phyloP scores from a whole-genome alignment of 2,797 vertebrate genomes.

The Calcarius lapponicus region DNA sequence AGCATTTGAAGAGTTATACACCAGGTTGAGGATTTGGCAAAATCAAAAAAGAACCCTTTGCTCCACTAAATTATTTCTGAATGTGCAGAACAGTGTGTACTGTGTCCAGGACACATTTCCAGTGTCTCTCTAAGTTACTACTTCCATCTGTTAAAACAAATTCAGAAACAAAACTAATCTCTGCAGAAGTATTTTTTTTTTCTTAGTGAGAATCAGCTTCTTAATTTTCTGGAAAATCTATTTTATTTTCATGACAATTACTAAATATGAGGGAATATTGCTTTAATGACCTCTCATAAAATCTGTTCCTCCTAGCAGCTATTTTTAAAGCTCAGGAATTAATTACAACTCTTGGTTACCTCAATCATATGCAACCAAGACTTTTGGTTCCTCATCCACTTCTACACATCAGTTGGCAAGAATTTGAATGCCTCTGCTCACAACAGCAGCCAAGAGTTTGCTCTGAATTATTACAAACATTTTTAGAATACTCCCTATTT shows the following conservation, averaged over 20 bases:
- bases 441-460: background rate
- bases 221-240: background rate
- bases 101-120: background rate
- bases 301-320: background rate
- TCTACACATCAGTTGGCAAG: background rate
- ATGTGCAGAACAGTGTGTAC: background rate
- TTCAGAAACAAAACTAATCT: background rate
- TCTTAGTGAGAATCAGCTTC: background rate
- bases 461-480: background rate
- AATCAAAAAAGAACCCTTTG: background rate
- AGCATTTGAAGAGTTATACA: background rate
- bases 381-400: background rate
- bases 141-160: conserved; percentile 33
- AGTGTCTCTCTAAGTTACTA: background rate
- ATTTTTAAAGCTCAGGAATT: conserved; percentile 12
- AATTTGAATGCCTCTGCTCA: background rate
- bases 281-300: background rate
- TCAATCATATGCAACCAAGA: background rate
- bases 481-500: conserved; percentile 7
- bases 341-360: background rate
- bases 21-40: background rate
- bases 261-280: background rate
- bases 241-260: background rate
- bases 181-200: background rate
- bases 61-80: background rate